Base-by-base conservation (phyloP, 2,113 vertebrate species). In the Agapornis roseicollis region DNA sequence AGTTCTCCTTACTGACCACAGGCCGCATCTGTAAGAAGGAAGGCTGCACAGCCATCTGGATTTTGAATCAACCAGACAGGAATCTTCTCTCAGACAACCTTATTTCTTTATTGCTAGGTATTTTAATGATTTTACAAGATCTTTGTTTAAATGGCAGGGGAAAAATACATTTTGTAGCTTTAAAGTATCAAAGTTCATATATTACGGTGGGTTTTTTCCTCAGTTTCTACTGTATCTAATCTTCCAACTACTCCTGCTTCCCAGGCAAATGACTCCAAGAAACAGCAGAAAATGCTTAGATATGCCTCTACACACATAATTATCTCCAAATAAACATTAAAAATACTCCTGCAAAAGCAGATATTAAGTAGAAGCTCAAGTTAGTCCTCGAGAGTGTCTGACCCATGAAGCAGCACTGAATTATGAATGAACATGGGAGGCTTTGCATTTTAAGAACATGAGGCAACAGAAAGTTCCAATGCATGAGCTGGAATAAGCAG, bases 241-340 rank as follows among this genome's bases (percentile, higher is more conserved):
- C 68, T 92, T 93, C 56, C 69, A 35, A n/a, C 28, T 76, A 41
- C 27, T 92, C 19, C 65, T 31, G 41, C 69, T 91, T 92, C 46
- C 65, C 44, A 89, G 50, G 88, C 17, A 94, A 90, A 80, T 29
- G 14, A 95, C 50, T 74, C 35, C 77, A 88, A 73, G 63, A 89
- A 94, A 74, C 23, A 86, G 61, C 83, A 96, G 73, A 73, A 80
- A 49, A 11, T 61, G 19, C 73, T 86, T 86, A 33, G 2, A 84
- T 69, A 58, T 89, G 72, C 65, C 64, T 81, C 78, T 85, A 87
- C 20, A 93, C 50, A 91, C 70, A 58, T 41, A 84, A 87, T 91
- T 91, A 89, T 77, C 80, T 85, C 73, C 83, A 81, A 93, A 83
- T 69, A 93, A 97, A 96, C 60, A 92, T 55, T 84, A 84, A 90